Conservation (phyloP, 2,113 vertebrate genomes). For the Excalfactoria chinensis region DNA sequence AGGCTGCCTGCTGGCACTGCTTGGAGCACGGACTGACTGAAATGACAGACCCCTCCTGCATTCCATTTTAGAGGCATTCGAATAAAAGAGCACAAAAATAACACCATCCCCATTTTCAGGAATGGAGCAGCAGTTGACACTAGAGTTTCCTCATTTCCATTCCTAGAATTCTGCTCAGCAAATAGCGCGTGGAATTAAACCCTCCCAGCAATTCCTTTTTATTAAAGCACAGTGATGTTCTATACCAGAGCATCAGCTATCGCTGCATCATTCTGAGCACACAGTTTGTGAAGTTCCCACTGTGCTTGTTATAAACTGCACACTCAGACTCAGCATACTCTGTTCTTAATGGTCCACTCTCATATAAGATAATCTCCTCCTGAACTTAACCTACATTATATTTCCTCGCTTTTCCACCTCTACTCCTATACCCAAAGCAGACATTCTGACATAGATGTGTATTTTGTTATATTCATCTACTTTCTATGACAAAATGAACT, state of each 20-base stretch:
- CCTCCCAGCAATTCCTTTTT: constrained; percentile 32
- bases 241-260: neutral
- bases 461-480: neutral
- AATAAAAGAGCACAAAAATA: neutral
- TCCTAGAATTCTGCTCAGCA: constrained; percentile 30
- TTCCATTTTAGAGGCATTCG: neutral
- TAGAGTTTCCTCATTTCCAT: constrained; percentile 35
- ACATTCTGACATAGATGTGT: neutral
- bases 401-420: neutral
- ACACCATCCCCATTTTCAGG: neutral
- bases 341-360: neutral
- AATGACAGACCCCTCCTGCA: neutral
- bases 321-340: neutral
- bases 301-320: constrained; percentile 1
- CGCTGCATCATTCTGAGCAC: neutral
- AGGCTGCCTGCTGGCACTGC: neutral
- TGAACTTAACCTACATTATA: constrained; percentile 27
- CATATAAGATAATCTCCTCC: neutral
- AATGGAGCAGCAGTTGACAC: neutral
- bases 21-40: neutral
- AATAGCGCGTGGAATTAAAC: constrained; percentile 25
- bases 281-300: constrained; percentile 7
- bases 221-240: neutral
- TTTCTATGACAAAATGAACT: neutral
- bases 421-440: neutral